Evolutionary conservation across 2,888 invertebrate species (phyloP).

Genomic region (Melikaiella ostensackeni): DNA sequence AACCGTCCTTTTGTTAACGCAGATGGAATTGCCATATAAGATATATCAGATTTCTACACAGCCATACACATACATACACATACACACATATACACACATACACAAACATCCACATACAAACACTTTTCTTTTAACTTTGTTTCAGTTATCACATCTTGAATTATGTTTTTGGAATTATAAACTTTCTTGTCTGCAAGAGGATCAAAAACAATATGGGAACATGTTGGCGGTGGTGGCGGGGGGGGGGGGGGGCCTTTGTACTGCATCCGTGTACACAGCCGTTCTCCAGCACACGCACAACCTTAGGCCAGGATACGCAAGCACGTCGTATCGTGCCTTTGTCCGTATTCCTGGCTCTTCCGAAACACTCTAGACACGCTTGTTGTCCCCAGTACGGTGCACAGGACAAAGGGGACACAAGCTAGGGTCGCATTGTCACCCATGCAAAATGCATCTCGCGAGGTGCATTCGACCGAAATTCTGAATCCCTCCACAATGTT

Average conservation of each 20-base stretch:
- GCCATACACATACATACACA: too few species aligned
- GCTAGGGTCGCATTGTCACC: slow-evolving; percentile 23
- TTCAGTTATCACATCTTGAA: neutral
- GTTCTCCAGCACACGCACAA: slow-evolving; percentile 7
- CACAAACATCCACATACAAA: too few species aligned
- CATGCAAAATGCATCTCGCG: slow-evolving; percentile 11
- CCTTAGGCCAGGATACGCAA: neutral
- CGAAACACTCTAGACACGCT: slow-evolving; percentile 33
- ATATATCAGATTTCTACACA: neutral
- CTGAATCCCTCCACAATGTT: neutral
- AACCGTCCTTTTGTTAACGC: neutral
- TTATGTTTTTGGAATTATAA: too few species aligned
- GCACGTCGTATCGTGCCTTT: slow-evolving; percentile 21
- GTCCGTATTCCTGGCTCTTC: slow-evolving; percentile 9
- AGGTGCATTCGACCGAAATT: neutral
- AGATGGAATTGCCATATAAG: neutral
- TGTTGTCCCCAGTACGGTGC: slow-evolving; percentile 19
- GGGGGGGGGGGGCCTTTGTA: neutral
- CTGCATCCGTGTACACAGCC: slow-evolving; percentile 30
- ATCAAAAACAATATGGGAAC: neutral
- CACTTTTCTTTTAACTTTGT: neutral
- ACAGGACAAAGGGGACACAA: slow-evolving; percentile 28
- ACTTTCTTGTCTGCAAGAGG: neutral
- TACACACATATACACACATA: too few species aligned
- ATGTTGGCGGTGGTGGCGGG: neutral